Evolutionary conservation across 2,888 invertebrate species (phyloP).

Genomic region (Macaria notata): DNA sequence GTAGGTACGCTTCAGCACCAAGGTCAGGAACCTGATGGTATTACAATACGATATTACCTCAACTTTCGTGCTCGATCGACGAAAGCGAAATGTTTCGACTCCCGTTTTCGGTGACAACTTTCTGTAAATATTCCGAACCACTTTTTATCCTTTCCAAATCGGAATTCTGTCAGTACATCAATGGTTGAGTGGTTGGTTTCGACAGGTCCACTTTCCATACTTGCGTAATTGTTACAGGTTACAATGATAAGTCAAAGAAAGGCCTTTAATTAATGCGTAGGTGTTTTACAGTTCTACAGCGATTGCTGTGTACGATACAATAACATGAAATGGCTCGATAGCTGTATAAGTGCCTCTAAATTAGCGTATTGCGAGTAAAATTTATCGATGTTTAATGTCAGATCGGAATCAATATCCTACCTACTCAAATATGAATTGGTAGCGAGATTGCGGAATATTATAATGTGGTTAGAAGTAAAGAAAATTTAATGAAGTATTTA

Average conservation of each 20-base stretch:
- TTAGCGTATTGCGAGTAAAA: constrained; percentile 27
- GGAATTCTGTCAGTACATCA: constrained; percentile 68
- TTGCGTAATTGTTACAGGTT: constrained; percentile 53
- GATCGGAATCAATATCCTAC: constrained; percentile 31
- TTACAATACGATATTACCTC: constrained; percentile 54
- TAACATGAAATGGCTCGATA: constrained; percentile 23
- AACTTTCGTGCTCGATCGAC: constrained; percentile 69
- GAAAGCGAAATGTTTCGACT: constrained; percentile 71
- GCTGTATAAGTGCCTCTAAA: constrained; percentile 22
- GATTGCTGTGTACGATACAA: constrained; percentile 28
- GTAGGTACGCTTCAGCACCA: constrained; percentile 54
- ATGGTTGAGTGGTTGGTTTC: constrained; percentile 55
- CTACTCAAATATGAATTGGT: constrained; percentile 24
- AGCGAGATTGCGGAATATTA: constrained; percentile 18
- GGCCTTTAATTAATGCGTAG: constrained; percentile 64
- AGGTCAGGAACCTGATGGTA: constrained; percentile 68
- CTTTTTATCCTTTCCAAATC: constrained; percentile 76
- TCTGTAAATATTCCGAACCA: constrained; percentile 66
- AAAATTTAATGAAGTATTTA: no score
- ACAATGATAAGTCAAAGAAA: constrained; percentile 60
- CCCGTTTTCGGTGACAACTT: constrained; percentile 73
- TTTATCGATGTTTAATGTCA: constrained; percentile 30
- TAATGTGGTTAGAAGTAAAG: background rate
- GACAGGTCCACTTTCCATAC: constrained; percentile 72
- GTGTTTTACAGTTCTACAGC: constrained; percentile 45